A percentile compares a stretch with the other conserved stretches of the same genome.
Evolutionary conservation across 2,113 vertebrate species (phyloP).

Genomic region (Tragelaphus strepsiceros): DNA sequence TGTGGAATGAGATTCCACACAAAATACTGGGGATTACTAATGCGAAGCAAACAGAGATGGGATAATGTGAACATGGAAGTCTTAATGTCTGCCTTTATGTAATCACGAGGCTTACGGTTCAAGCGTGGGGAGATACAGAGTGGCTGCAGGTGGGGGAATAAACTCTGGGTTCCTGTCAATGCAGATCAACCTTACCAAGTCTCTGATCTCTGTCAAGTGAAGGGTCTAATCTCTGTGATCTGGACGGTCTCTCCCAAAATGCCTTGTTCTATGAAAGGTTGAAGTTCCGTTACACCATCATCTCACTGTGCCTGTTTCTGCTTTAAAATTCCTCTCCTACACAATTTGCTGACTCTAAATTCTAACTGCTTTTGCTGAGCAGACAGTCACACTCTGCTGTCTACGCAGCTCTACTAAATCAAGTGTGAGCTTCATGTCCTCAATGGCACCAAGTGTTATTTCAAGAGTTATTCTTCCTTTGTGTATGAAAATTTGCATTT

Average conservation of each 20-base stretch:
- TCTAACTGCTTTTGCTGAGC: conserved; percentile 47
- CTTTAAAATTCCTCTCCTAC: conserved; percentile 22
- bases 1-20: neutral
- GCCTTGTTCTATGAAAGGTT: neutral
- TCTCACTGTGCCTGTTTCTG: conserved; percentile 1
- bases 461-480: conserved; percentile 62
- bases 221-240: neutral
- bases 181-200: neutral
- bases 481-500: conserved; percentile 62
- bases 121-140: neutral
- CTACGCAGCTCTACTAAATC: conserved; percentile 50
- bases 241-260: neutral
- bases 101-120: neutral
- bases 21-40: neutral
- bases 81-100: neutral
- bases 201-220: neutral
- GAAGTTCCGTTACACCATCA: neutral
- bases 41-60: neutral
- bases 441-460: neutral
- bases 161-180: neutral
- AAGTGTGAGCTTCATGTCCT: conserved; percentile 22
- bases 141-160: neutral
- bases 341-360: conserved; percentile 54
- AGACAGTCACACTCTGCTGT: conserved; percentile 29
- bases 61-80: neutral